Percentiles rank a stretch among this genome's conserved stretches.
Conservation (phyloP, 2,113 vertebrate genomes). For the Microtus pennsylvanicus region DNA sequence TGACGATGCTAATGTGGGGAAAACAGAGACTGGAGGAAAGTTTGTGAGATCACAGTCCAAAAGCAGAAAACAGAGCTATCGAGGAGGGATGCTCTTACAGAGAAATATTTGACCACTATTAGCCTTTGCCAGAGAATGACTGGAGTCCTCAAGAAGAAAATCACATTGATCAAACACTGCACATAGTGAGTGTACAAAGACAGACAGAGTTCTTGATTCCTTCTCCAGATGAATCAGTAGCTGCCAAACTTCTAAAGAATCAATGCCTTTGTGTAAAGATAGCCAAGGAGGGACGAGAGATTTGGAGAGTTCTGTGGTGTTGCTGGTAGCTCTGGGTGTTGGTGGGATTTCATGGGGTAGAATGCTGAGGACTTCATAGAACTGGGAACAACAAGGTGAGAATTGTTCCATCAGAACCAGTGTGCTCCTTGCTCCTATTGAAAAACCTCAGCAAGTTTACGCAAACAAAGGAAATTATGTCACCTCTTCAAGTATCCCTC, state of each 20-base stretch:
- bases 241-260: background rate
- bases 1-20: background rate
- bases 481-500: background rate
- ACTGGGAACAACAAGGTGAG: background rate
- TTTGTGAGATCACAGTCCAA: background rate
- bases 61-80: background rate
- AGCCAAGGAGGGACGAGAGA: rapidly evolving
- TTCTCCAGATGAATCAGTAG: background rate
- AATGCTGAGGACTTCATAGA: no score
- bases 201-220: background rate
- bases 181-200: background rate
- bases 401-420: background rate
- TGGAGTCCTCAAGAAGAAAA: background rate
- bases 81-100: background rate
- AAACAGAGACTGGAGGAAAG: background rate
- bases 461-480: background rate
- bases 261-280: background rate
- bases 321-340: background rate
- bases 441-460: conserved; percentile 27
- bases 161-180: background rate
- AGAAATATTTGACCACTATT: background rate
- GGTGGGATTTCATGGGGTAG: background rate
- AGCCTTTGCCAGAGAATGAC: background rate
- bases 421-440: background rate
- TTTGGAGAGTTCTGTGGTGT: background rate